These are phyloP conservation scores for Craterocephalus amniculus DNA, from an alignment of 2,797 vertebrate genomes.

Conservation along the genomic window DNA sequence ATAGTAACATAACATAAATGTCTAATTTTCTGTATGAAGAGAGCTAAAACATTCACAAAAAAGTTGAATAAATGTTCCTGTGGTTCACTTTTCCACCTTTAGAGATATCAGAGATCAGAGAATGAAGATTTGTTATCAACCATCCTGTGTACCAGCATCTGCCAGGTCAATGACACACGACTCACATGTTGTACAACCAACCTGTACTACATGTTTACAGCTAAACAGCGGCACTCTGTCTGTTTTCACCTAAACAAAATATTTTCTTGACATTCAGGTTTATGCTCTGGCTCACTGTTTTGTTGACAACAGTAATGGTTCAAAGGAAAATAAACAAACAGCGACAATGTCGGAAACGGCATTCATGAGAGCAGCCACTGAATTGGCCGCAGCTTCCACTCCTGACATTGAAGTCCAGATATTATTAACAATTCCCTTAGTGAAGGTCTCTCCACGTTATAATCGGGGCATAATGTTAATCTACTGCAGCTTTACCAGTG, in stretches of 20 bases:
- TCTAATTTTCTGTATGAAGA: not conserved
- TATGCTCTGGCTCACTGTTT: not conserved
- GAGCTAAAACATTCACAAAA: too few relatives aligned
- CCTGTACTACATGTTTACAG: conserved; percentile 63
- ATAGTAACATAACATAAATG: not conserved
- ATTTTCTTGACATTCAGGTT: conserved; percentile 42
- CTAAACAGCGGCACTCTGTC: conserved; percentile 49
- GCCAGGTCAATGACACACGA: conserved; percentile 18
- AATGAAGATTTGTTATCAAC: conserved; percentile 2
- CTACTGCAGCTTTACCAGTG: conserved; percentile 51
- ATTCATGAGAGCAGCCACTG: conserved; percentile 4
- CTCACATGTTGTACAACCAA: conserved; percentile 32
- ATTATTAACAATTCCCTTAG: conserved; percentile 44
- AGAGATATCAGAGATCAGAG: not conserved
- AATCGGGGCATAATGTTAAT: conserved; percentile 78
- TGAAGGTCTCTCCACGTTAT: conserved; percentile 52
- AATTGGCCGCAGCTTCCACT: conserved; percentile 11
- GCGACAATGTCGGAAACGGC: conserved; percentile 3
- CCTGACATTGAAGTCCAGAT: conserved; percentile 55
- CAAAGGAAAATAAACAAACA: conserved; percentile 26
- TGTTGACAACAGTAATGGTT: conserved; percentile 15
- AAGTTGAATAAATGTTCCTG: too few relatives aligned
- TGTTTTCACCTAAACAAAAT: conserved; percentile 21
- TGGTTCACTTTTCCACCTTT: too few relatives aligned
- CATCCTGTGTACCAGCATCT: conserved; percentile 3